These are phyloP conservation scores for Xylophagus ater DNA, from an alignment of 2,888 invertebrate genomes.

Conservation along the genomic window DNA sequence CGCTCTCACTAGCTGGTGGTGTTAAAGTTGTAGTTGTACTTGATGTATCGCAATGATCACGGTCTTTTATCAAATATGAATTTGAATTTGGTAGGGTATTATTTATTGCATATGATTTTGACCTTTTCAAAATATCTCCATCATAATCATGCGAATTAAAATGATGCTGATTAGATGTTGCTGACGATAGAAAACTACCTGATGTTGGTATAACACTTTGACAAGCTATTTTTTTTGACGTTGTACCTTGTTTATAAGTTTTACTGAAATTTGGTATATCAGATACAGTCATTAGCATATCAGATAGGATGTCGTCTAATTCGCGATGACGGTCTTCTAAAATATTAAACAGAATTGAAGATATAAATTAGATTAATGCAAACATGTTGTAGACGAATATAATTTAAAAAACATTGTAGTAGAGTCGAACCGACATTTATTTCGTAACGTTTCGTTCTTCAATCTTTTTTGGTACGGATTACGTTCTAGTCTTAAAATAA, in stretches of 20 bases:
- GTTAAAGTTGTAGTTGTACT: slow-evolving; percentile 26
- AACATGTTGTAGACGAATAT: too few relatives aligned
- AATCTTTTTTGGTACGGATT: too few relatives aligned
- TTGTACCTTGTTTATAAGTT: slow-evolving; percentile 11
- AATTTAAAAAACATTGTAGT: too few relatives aligned
- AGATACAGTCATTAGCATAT: slow-evolving; percentile 80
- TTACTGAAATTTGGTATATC: slow-evolving; percentile 52
- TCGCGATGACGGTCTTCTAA: slow-evolving; percentile 47
- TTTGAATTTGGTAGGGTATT: slow-evolving; percentile 2
- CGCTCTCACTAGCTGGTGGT: slow-evolving; percentile 26
- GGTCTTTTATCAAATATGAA: slow-evolving; percentile 15
- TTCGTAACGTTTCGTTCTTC: too few relatives aligned
- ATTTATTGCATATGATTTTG: slow-evolving; percentile 20
- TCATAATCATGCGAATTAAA: slow-evolving; percentile 11
- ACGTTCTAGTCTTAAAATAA: too few relatives aligned
- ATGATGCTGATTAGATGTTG: slow-evolving; percentile 12
- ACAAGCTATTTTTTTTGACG: slow-evolving; percentile 15
- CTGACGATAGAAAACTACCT: slow-evolving; percentile 16
- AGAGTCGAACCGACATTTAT: too few relatives aligned
- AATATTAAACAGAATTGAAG: too few relatives aligned
- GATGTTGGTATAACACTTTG: slow-evolving; percentile 20
- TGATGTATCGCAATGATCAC: slow-evolving; percentile 25
- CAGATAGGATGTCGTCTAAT: slow-evolving; percentile 72
- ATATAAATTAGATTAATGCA: too few relatives aligned
- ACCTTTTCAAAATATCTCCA: slow-evolving; percentile 17